phyloP scores from a whole-genome alignment of 2,113 vertebrate species.

The Leucopsar rothschildi region DNA sequence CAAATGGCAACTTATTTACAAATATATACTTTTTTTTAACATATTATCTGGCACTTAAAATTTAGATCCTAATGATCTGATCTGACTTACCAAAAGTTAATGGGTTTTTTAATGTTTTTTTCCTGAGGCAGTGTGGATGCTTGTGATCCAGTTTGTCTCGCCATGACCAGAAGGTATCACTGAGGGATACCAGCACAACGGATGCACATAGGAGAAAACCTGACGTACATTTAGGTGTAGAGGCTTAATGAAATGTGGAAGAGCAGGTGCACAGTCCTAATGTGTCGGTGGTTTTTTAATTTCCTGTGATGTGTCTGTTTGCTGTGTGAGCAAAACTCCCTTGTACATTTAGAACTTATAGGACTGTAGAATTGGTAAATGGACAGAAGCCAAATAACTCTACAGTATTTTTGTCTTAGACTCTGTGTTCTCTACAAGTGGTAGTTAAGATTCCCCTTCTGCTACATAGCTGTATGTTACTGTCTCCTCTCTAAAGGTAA shows the following conservation, averaged over 20 bases:
- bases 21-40: neutral
- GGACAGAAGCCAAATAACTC: neutral
- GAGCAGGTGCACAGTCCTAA: constrained; percentile 45
- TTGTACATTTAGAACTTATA: constrained; percentile 7
- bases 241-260: constrained; percentile 52
- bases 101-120: neutral
- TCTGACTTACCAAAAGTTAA: constrained; percentile 30
- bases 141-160: neutral
- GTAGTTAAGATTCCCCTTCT: neutral
- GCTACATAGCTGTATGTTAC: neutral
- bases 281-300: neutral
- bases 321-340: constrained; percentile 35
- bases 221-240: neutral
- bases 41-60: neutral
- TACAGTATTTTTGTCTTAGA: neutral
- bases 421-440: neutral
- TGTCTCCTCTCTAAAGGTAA: neutral
- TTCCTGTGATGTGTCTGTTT: constrained; percentile 6
- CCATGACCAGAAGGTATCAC: constrained; percentile 33
- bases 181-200: neutral
- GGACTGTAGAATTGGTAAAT: constrained; percentile 10
- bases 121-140: neutral
- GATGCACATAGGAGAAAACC: neutral
- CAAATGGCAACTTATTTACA: neutral
- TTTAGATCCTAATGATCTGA: neutral